phyloP scores from a whole-genome alignment of 2,797 vertebrate genomes.

The Clangula hyemalis region DNA sequence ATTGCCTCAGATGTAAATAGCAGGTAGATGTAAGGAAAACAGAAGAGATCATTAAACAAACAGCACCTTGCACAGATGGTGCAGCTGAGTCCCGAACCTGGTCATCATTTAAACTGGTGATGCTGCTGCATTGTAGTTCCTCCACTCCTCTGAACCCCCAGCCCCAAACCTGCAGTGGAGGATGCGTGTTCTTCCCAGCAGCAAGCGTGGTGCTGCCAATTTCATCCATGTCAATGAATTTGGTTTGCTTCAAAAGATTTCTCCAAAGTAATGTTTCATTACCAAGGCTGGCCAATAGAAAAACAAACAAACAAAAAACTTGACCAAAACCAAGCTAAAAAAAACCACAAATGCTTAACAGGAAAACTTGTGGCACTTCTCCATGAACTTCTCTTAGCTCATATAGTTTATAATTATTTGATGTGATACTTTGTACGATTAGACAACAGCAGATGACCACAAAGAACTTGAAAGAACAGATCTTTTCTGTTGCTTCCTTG shows the following conservation, averaged over 20 bases:
- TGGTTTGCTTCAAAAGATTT: neutral
- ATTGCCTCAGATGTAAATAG: neutral
- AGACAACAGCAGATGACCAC: neutral
- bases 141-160: neutral
- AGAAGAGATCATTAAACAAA: neutral
- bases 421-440: neutral
- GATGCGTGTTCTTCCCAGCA: neutral
- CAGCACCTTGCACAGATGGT: neutral
- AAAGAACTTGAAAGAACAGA: neutral
- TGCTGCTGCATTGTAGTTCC: neutral
- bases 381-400: neutral
- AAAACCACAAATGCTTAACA: neutral
- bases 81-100: neutral
- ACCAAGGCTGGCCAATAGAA: neutral
- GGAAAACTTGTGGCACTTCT: neutral
- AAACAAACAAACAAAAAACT: neutral
- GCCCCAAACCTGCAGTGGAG: neutral
- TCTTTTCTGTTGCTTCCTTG: neutral
- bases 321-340: neutral
- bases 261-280: neutral
- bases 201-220: neutral
- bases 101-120: neutral
- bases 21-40: neutral
- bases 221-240: neutral
- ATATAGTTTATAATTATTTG: neutral